Evolutionary conservation across 2,888 invertebrate species (phyloP), one percentile per base, ranked within the genome.

Genomic region (Argynnis bischoffii): DNA sequence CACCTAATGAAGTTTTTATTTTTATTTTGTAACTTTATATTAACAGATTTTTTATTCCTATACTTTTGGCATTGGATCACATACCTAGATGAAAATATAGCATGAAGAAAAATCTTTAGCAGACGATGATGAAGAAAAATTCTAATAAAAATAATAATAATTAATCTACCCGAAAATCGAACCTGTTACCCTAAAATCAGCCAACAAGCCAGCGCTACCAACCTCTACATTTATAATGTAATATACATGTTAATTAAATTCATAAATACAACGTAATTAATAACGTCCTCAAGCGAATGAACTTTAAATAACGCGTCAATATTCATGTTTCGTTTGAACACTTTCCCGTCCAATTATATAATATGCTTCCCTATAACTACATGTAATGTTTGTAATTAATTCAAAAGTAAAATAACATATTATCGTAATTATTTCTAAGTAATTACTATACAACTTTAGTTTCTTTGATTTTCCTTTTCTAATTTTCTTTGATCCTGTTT

Each of bases 331-430:
- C 66, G 66, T 47, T 59, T 54, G 55, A 61, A 59, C 55, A 67
- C 69, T 64, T 64, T 70, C 67, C 21, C 67, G 16, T 56, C 15
- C 51, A 64, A 67, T 60, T 64, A 67, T 55, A 60, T 16, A 59
- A 67, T 60, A 64, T 16, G 46, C 59, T 55, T 68, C 51, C 60
- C 46, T 26, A 15, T 60, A 60, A 55, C 18, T 35, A 55, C 53
- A 31, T 56, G 21, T 64, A 64, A 57, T 64, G 15, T 64, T 46
- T 21, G n/a, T 64, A 53, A 65, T 57, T 47, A 59, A 11, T 53
- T 14, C 31, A 59, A 35, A 56, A 41, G 15, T 5, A 6, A 26
- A 18, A 4, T 56, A 16, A 18, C 5, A 13, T 11, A 11, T 35
- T 56, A 11, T 15, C 11, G 55, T 54, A 15, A 26, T 21, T 26